Evolutionary conservation across 30 jellyfish, hydroid and myxozoan genomes (phyloP), one percentile per base, ranked within the genome.

Genomic region (Aurelia coerulea): DNA sequence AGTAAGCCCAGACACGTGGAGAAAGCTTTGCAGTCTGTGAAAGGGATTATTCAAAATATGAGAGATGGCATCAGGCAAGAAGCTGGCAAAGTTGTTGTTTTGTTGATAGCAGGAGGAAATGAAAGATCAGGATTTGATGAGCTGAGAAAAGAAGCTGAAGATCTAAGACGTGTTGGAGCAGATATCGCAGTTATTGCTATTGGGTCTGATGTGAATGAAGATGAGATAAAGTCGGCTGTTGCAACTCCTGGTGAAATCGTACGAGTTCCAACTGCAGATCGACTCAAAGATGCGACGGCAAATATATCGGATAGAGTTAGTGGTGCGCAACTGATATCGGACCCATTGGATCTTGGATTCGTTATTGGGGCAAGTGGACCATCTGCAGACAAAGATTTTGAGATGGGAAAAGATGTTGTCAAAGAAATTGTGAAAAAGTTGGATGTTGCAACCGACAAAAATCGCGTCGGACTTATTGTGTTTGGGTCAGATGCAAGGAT

Each of bases 351-450:
- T 69, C 29, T 87, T 49, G 90, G 85, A 3, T 70, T 87, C 63
- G 62, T 87, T 19, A 10, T 87, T 16, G 96, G 96, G 16, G 81
- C 96, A 32, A 62, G 35, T 68, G 96, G 91, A 11, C 50, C 41
- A 29, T 34, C 68, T 64, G 80, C 86, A 49, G 96, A 34, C n/a
- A 68, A 54, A 60, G 78, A 50, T 33, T 87, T 76, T 51, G 17
- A 50, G 19, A 17, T 73, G 65, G 93, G 74, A 67, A 78, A 77
- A 51, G 78, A 78, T 11, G 62, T 56, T 41, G 56, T 77, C 2
- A 87, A 54, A 37, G 84, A 4, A 14, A 65, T 85, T 1, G 50
- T 85, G 66, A 53, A 35, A 42, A 46, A 66, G 76, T 65, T 53
- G 65, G 79, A 62, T 35, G 54, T 85, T n/a, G 35, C 88, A 29